Evolutionary conservation across 2,797 vertebrate species (phyloP), one percentile per base, ranked within the genome.

Genomic region (Acanthiza pusilla): DNA sequence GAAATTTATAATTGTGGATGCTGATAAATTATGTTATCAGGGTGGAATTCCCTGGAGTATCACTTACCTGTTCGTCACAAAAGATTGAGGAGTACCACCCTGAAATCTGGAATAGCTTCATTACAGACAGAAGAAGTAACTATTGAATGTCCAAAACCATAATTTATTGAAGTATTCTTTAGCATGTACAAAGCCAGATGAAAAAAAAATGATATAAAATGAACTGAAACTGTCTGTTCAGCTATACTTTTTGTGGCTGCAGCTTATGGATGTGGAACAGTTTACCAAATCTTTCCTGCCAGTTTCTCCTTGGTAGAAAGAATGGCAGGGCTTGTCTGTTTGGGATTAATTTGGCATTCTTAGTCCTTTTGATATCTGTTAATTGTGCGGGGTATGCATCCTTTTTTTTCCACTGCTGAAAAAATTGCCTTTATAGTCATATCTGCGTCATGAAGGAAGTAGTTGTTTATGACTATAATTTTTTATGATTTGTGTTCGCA

Each of bases 1-100:
- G 96, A 97, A 96, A 94, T 96, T 97, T 88, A 73, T 90, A 84
- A 42, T 84, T 74, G 50, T 93, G 80, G 50, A 61, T 77, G 66
- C 30, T 65, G 78, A 66, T 80, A 88, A 96, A 88, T 91, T 76
- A 32, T 62, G 18, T 91, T 96, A 93, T 95, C 82, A 89, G 92
- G 94, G 92, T 96, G 92, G 88, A 94, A 80, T 94, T 89, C 91
- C 76, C 70, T 65, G 40, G 62, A 83, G 68, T 68, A 26, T 77
- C 91, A 73, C 66, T 93, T 89, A 34, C 72, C 66, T 72, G 1
- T 93, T 93, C 22, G 26, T 43, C 29, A 47, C 34, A 57, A 85
- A 68, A 54, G 78, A 85, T 38, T 84, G 50, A 57, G 14, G 36
- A 57, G 21, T 16, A 61, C 83, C 75, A 60, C 67, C 60, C 40